Base-by-base conservation (phyloP, 2,888 invertebrate genomes). In the Cistogaster globosa region DNA sequence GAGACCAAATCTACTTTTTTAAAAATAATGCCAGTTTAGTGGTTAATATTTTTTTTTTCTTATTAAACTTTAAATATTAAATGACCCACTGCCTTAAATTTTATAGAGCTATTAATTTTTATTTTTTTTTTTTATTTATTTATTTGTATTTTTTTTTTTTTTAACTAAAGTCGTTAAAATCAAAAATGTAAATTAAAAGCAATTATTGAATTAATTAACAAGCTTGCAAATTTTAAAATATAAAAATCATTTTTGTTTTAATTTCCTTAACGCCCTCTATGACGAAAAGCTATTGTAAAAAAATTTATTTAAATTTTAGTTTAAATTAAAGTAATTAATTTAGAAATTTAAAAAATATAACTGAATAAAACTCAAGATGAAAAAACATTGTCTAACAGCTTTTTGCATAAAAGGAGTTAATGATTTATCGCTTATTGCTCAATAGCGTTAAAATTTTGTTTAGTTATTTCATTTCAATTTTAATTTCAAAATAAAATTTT, bases 361-460 rank as follows among this genome's bases (percentile, higher is more conserved):
- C 26, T 6, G 14, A 48, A 16, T 48, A 48, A 48, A 48, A 14
- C n/a, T 1, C 16, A 16, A 48, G 45, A 48, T n/a, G 45, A n/a
- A 48, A 20, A 53, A 38, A 38, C 14, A 78, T 20, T 63, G 48
- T 48, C 57, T 57, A 38, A 72, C 74, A 74, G 36, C 51, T 53
- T 32, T 26, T 79, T 48, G 42, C 68, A 79, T 79, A 75, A 55
- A 65, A 71, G 79, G 62, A 79, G 65, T 75, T 76, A 69, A 75
- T 79, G 75, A 84, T 84, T 75, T 84, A 79, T 84, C 32, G 69
- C 32, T 42, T 69, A 45, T 69, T 68, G 20, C 51, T 32, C 63
- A 57, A 67, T 42, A 63, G 48, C 36, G 45, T 48, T 20, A 16
- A 69, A 22, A 11, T 65, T 68, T 53, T 77, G 16, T 51, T 77